Base-by-base conservation (phyloP, 1,140 invertebrate genomes). In the Heliconius himera region DNA sequence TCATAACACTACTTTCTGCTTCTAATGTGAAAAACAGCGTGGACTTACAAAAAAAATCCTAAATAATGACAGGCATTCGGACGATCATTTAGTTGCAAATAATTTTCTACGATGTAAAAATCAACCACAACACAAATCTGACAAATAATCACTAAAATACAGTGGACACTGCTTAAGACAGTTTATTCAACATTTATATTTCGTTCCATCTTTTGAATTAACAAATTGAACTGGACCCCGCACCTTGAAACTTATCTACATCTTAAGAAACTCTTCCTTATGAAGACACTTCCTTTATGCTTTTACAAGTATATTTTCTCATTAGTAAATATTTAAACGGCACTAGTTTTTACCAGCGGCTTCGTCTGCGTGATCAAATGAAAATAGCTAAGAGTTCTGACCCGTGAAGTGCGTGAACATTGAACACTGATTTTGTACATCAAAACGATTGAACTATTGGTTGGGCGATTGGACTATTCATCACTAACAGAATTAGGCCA, bases 161-260 rank as follows among this genome's bases (percentile, higher is more conserved):
- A 16, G 26, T 29, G 26, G 60, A 29, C 60, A 29, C 26, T 29
- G 60, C 3, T 66, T 66, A 16, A 16, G 22, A 56, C 51, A 56
- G 74, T 60, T 60, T 29, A 66, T 66, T 29, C 60, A 16, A 66
- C 26, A 29, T 66, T 66, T 66, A 66, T 6, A 66, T 13, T 46
- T 66, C 60, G 2, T 26, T 36, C n/a, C 74, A 36, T 56, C 56
- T 74, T 54, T 54, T 46, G 49, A 56, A 56, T 54, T 75, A 74
- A 56, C 26, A 54, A 60, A 54, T 54, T 56, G 60, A 66, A 66
- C n/a, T 13, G 22, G 60, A 66, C 8, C 26, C 60, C 26, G 60
- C 60, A 29, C 26, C 26, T 66, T 1, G 60, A 9, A 66, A 66
- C 26, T 66, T 66, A 29, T 66, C 60, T 66, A 26, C 60, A 66